Evolutionary conservation across 2,113 vertebrate genomes (phyloP).

Genomic region (Ptilorrhoa leucosticta): DNA sequence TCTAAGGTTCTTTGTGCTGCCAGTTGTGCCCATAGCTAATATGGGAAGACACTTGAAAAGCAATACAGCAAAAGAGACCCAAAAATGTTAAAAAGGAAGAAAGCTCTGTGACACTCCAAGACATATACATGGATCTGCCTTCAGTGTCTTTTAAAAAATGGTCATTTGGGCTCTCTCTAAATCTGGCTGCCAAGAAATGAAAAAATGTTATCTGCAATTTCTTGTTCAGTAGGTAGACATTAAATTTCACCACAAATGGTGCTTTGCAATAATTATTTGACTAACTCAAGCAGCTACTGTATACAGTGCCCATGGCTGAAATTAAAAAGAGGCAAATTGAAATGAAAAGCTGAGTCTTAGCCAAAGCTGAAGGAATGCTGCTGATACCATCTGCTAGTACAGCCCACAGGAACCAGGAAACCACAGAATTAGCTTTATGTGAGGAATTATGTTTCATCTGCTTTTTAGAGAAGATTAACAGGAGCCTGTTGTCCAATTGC

Average conservation of each 20-base stretch:
- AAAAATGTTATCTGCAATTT: not conserved
- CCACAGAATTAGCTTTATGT: conserved; percentile 17
- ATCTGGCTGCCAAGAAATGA: not conserved
- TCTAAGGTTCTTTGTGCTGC: not conserved
- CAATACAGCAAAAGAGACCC: not conserved
- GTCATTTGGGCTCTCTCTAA: not conserved
- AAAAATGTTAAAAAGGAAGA: not conserved
- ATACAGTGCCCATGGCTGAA: conserved; percentile 12
- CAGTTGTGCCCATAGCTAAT: no score
- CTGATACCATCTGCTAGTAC: conserved; percentile 34
- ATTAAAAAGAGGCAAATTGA: conserved; percentile 37
- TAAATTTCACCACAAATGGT: not conserved
- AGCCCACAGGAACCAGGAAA: conserved; percentile 37
- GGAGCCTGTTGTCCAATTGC: not conserved
- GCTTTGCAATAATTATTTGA: conserved; percentile 42
- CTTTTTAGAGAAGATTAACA: conserved; percentile 17
- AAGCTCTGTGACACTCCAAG: not conserved
- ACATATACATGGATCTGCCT: not conserved
- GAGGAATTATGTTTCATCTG: conserved; percentile 31
- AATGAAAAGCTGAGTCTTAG: conserved; percentile 16
- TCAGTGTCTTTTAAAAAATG: not conserved
- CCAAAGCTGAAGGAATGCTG: conserved; percentile 20
- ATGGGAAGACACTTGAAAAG: not conserved
- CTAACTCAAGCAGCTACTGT: conserved; percentile 8
- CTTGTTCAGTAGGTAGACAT: not conserved